Evolutionary conservation across 1,140 invertebrate species (phyloP), one percentile per base, ranked within the genome.

Genomic region (Trichonephila inaurata): DNA sequence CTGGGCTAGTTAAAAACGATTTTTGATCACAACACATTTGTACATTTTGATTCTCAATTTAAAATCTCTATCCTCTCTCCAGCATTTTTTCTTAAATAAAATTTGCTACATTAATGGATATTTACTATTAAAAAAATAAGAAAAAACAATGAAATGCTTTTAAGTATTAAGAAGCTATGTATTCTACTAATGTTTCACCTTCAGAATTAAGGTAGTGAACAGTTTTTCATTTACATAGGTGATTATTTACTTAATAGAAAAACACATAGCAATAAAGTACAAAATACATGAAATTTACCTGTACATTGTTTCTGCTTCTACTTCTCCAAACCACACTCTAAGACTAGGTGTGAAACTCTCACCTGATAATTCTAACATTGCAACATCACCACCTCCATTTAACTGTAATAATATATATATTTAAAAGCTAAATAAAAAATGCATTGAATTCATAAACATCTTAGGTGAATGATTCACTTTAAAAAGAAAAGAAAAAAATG

Each of bases 281-380:
- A 72, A 16, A 89, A 44, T 24, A 16, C 16, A 10, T 18, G n/a
- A 64, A 10, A 93, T n/a, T 88, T 83, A 96, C 96, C 96, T 95
- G 96, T 99, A 99, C 98, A 99, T 99, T 0, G 99, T 99, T 96
- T 99, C 99, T 0, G 99, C 98, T 95, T 99, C 98, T 6, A 99
- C 99, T 95, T 99, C 99, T 0, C 99, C 99, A 96, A 99, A 99
- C 99, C 99, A 99, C 18, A 99, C 99, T 95, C 96, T 98, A 58
- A 99, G 96, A 93, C 98, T 98, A 0, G 99, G 98, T 21, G 98
- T 99, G 96, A 99, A 99, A 96, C 99, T 99, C 95, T 99, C 99
- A 0, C 99, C 99, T n/a, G 98, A 98, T 19, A 99, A 96, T 95
- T 99, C 99, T 88, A 99, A 95, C 98, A 99, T 99, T 1, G 99